phyloP scores from a whole-genome alignment of 2,113 vertebrate species.

The Echinops telfairi region DNA sequence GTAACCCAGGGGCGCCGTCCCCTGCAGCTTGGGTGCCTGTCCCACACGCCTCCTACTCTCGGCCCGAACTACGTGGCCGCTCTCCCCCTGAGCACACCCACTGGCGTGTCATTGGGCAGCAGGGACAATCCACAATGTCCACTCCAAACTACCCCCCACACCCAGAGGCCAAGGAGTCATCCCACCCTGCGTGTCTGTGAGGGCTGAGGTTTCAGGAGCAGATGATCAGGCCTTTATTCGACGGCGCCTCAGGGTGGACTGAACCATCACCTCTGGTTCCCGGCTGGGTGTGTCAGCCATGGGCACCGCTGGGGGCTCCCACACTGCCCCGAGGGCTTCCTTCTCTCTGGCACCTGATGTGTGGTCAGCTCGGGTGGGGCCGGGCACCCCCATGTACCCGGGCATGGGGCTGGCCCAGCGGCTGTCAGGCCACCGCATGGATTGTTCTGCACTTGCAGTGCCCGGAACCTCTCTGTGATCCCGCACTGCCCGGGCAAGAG shows the following conservation, averaged over 20 bases:
- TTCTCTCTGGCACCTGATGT: background rate
- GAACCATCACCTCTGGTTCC: too few relatives aligned
- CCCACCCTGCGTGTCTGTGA: too few relatives aligned
- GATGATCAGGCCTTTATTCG: too few relatives aligned
- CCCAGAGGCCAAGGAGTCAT: background rate
- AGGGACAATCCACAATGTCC: background rate
- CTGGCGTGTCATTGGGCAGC: background rate
- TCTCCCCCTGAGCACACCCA: too few relatives aligned
- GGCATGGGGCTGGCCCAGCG: background rate
- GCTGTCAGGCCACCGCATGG: too few relatives aligned
- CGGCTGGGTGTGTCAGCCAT: too few relatives aligned
- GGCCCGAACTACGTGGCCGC: too few relatives aligned
- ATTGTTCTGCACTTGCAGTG: background rate
- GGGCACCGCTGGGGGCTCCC: background rate
- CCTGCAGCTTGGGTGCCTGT: background rate
- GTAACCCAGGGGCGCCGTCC: background rate
- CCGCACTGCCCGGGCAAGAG: background rate
- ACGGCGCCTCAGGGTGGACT: too few relatives aligned
- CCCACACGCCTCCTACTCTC: too few relatives aligned
- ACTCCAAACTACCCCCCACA: background rate
- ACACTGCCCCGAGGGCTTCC: background rate
- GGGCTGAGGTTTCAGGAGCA: too few relatives aligned
- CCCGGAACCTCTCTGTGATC: background rate
- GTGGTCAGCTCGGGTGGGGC: background rate
- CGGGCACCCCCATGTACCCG: too few relatives aligned